These are phyloP conservation scores for Hecatera dysodea DNA, from an alignment of 2,888 invertebrate species.

Conservation along the genomic window DNA sequence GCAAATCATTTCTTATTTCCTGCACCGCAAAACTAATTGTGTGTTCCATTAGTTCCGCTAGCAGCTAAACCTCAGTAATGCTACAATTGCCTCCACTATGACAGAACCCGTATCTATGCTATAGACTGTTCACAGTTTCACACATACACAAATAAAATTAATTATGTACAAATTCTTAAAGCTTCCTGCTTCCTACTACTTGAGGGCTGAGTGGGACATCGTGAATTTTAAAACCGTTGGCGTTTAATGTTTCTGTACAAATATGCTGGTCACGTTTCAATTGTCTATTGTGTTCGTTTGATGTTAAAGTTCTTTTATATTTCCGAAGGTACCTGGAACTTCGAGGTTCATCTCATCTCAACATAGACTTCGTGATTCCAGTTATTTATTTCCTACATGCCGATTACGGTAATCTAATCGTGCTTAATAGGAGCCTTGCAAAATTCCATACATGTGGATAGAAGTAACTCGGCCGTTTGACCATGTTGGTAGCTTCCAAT, in stretches of 20 bases:
- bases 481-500: slow-evolving; percentile 79
- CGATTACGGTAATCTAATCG: slow-evolving; percentile 76
- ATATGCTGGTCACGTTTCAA: slow-evolving; percentile 70
- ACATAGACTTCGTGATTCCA: slow-evolving; percentile 58
- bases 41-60: slow-evolving; percentile 86
- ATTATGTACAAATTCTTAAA: slow-evolving; percentile 62
- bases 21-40: slow-evolving; percentile 83
- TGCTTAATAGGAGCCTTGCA: slow-evolving; percentile 73
- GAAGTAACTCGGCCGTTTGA: slow-evolving; percentile 73
- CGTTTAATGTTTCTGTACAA: slow-evolving; percentile 56
- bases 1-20: slow-evolving; percentile 86
- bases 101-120: slow-evolving; percentile 65
- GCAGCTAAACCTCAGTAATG: slow-evolving; percentile 77
- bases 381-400: slow-evolving; percentile 79
- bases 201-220: slow-evolving; percentile 51
- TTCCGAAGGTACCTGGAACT: slow-evolving; percentile 26
- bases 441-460: slow-evolving; percentile 76
- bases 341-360: slow-evolving; percentile 50
- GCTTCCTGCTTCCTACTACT: slow-evolving; percentile 74
- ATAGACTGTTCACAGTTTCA: slow-evolving; percentile 52
- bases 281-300: slow-evolving; percentile 56
- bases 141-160: slow-evolving; percentile 58
- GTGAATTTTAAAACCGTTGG: slow-evolving; percentile 62
- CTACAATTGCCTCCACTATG: slow-evolving; percentile 72
- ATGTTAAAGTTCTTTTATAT: slow-evolving; percentile 44